A percentile compares a stretch with the other conserved stretches of the same genome.
Conservation (phyloP, 2,113 vertebrate genomes). For the Sitta europaea region DNA sequence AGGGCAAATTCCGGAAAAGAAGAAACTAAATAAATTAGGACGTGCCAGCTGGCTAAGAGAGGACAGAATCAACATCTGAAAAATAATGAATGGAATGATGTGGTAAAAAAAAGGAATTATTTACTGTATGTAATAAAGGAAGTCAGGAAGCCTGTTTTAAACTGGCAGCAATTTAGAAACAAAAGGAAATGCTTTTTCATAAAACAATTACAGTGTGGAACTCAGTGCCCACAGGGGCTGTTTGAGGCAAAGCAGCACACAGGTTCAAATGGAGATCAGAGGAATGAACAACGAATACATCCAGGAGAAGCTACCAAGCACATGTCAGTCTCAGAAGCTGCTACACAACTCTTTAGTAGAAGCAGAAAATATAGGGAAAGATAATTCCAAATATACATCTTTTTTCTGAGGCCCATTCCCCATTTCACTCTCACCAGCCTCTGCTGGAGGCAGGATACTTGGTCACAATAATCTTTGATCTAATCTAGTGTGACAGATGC, state of each 20-base stretch:
- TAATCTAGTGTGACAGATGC: not conserved
- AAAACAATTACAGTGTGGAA: not conserved
- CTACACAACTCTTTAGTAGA: not conserved
- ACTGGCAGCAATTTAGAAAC: not conserved
- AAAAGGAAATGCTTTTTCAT: not conserved
- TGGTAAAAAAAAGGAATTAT: not conserved
- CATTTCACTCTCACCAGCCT: not conserved
- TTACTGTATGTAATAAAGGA: constrained; percentile 6
- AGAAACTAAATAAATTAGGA: not conserved
- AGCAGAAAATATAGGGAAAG: not conserved
- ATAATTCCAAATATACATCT: not conserved
- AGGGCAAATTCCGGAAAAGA: not conserved
- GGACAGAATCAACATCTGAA: not conserved
- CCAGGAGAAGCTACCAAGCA: not conserved
- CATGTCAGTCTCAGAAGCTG: not conserved
- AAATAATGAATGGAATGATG: not conserved
- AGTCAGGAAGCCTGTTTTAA: not conserved
- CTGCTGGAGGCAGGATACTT: not conserved
- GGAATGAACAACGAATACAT: not conserved
- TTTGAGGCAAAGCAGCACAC: not conserved
- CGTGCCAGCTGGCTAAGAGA: not conserved
- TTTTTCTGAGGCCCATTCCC: not conserved
- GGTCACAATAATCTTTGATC: not conserved
- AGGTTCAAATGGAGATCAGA: not conserved
- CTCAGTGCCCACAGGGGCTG: not conserved